phyloP scores from a whole-genome alignment of 2,113 vertebrate species.

The Rissa tridactyla region DNA sequence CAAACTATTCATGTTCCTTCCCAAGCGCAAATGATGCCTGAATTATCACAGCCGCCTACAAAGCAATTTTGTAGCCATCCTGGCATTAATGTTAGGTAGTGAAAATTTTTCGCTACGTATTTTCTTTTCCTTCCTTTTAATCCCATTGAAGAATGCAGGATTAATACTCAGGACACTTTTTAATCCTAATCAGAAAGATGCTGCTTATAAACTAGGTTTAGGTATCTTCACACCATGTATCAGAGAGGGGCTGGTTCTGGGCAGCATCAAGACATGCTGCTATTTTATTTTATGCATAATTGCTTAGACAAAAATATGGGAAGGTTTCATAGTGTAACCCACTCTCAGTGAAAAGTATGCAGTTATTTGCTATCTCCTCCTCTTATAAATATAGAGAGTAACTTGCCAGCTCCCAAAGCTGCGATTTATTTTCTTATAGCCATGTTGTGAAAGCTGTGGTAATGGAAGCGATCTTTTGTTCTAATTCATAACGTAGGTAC shows the following conservation, averaged over 20 bases:
- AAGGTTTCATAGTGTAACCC: neutral
- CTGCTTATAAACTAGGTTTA: neutral
- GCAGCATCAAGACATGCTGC: neutral
- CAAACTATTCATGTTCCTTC: neutral
- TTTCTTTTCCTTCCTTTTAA: neutral
- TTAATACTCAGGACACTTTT: neutral
- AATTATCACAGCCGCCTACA: neutral
- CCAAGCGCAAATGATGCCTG: neutral
- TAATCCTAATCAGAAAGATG: neutral
- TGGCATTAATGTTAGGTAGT: neutral
- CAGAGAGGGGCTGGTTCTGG: neutral
- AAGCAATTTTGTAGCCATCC: neutral
- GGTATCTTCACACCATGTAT: neutral
- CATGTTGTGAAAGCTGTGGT: neutral
- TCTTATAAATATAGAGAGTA: neutral
- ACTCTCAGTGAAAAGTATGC: neutral
- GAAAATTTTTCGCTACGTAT: neutral
- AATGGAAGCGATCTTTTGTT: neutral
- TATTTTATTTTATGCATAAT: neutral
- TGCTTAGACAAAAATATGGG: neutral
- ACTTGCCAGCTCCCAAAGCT: neutral
- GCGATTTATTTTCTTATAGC: neutral
- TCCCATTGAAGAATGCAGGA: neutral
- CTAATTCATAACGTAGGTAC: neutral
- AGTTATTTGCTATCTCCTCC: neutral